Evolutionary conservation across 2,888 invertebrate species (phyloP).

Genomic region (Diaprepes abbreviatus): DNA sequence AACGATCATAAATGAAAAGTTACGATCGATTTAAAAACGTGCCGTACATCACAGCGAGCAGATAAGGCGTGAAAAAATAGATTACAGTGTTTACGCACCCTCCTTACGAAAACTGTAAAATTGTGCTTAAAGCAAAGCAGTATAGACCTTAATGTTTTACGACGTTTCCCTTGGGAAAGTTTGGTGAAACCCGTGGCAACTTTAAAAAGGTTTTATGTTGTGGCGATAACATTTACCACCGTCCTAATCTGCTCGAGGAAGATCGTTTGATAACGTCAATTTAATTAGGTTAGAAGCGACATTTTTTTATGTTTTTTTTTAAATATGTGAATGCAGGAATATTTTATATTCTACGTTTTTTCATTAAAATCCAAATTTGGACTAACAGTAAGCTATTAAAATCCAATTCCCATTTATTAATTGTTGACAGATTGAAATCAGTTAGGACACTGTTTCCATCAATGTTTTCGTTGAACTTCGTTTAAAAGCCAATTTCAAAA

Average conservation of each 20-base stretch:
- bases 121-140: background rate
- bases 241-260: background rate
- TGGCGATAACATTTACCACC: background rate
- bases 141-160: slow-evolving; percentile 3
- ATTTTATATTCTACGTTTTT: too few relatives aligned
- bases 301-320: too few relatives aligned
- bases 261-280: background rate
- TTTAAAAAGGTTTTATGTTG: slow-evolving; percentile 5
- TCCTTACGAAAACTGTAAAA: background rate
- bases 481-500: too few relatives aligned
- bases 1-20: background rate
- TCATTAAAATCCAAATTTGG: too few relatives aligned
- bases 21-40: background rate
- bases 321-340: too few relatives aligned
- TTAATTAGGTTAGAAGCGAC: background rate
- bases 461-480: too few relatives aligned
- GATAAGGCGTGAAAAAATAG: slow-evolving; percentile 3
- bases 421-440: too few relatives aligned
- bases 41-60: background rate
- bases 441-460: too few relatives aligned
- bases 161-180: background rate
- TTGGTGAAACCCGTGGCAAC: slow-evolving; percentile 2
- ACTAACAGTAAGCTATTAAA: too few relatives aligned
- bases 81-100: background rate
- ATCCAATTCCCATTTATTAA: too few relatives aligned